These are phyloP conservation scores for Araneus ventricosus DNA, from an alignment of 1,140 invertebrate genomes.

Conservation along the genomic window DNA sequence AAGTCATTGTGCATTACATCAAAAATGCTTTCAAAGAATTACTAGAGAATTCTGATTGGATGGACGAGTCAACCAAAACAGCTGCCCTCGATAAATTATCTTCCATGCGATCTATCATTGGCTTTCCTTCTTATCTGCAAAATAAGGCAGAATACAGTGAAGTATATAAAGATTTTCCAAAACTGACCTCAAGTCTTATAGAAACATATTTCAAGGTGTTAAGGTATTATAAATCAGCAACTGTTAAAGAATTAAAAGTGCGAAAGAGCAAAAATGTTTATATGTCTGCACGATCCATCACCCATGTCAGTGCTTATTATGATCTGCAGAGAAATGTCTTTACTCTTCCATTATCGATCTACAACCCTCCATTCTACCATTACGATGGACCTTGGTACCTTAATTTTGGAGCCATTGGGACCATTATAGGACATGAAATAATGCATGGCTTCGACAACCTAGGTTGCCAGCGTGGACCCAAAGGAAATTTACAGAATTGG, in stretches of 20 bases:
- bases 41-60: constrained; percentile 38
- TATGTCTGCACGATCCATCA: constrained; percentile 25
- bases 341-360: constrained; percentile 40
- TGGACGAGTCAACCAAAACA: constrained; percentile 53
- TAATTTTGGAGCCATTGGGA: constrained; percentile 82
- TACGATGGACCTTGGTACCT: constrained; percentile 77
- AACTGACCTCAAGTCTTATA: not conserved
- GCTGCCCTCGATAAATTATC: constrained; percentile 34
- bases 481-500: constrained; percentile 80
- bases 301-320: constrained; percentile 68
- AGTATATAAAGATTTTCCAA: constrained; percentile 34
- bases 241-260: not conserved
- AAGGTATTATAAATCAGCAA: not conserved
- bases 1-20: constrained; percentile 40
- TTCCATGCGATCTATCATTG: constrained; percentile 36
- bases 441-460: constrained; percentile 82
- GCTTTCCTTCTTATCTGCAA: constrained; percentile 44
- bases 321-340: constrained; percentile 30
- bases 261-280: not conserved
- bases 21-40: not conserved
- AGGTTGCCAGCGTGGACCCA: constrained; percentile 77
- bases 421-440: constrained; percentile 83
- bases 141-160: constrained; percentile 53
- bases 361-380: constrained; percentile 58
- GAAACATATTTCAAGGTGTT: constrained; percentile 26